These are phyloP conservation scores for Drosophila pseudoananassae DNA, from an alignment of 1,140 invertebrate genomes.

Conservation along the genomic window DNA sequence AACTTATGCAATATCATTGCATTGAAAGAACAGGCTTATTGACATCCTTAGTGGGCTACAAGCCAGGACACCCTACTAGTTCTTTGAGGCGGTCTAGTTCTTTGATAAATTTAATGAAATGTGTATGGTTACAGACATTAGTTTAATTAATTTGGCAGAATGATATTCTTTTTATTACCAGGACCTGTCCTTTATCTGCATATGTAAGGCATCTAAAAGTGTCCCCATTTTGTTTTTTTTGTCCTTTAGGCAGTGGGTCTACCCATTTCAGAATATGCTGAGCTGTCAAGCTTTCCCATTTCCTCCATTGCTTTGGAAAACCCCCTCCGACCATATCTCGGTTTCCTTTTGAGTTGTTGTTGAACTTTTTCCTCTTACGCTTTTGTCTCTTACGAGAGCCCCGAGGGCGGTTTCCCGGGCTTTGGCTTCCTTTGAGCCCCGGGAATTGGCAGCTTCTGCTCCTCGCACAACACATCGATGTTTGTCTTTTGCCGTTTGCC, in stretches of 20 bases:
- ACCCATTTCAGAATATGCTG: slow-evolving; percentile 48
- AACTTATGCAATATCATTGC: slow-evolving; percentile 60
- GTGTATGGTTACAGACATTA: neutral
- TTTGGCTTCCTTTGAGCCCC: slow-evolving; percentile 39
- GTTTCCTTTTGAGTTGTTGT: slow-evolving; percentile 36
- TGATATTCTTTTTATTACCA: slow-evolving; percentile 4
- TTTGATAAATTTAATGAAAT: neutral
- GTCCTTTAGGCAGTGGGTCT: slow-evolving; percentile 13
- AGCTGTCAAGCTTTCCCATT: slow-evolving; percentile 30
- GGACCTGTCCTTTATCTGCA: slow-evolving; percentile 14
- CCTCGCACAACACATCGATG: slow-evolving; percentile 28
- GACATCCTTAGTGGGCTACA: slow-evolving; percentile 16
- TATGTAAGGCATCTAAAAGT: slow-evolving; percentile 16
- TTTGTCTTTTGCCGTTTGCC: slow-evolving; percentile 63
- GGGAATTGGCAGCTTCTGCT: slow-evolving; percentile 19
- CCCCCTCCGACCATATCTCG: slow-evolving; percentile 1
- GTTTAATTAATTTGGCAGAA: neutral
- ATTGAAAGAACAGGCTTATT: slow-evolving; percentile 23
- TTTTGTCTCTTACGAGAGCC: slow-evolving; percentile 35
- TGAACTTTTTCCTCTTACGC: slow-evolving; percentile 39
- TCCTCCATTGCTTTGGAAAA: neutral
- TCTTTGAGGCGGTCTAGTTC: neutral
- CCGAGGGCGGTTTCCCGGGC: slow-evolving; percentile 16
- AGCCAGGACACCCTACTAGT: neutral
- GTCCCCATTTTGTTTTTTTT: slow-evolving; percentile 16